Conservation (phyloP, 2,797 vertebrate species). For the Carduelis carduelis region DNA sequence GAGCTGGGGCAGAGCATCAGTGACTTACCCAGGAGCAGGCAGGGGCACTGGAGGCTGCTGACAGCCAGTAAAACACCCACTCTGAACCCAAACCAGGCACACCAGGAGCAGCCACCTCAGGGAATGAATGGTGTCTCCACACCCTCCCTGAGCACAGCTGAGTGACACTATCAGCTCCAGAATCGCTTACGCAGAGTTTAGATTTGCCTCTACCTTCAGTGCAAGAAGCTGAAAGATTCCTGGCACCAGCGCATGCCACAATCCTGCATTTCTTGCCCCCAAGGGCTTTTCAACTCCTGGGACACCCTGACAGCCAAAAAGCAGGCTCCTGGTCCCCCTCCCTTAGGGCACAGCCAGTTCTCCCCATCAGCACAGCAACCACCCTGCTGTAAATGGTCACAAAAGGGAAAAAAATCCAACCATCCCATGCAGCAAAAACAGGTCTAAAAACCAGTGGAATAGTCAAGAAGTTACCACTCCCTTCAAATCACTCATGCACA, state of each 20-base stretch:
- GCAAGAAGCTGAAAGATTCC: not conserved
- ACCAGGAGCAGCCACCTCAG: rapidly evolving
- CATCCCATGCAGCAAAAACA: rapidly evolving
- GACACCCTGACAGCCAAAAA: not conserved
- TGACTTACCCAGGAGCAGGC: not conserved
- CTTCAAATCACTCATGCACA: not conserved
- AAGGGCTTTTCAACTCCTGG: not conserved
- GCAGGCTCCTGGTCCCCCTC: rapidly evolving
- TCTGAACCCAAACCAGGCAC: not conserved
- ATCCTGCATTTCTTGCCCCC: not conserved
- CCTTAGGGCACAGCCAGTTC: rapidly evolving
- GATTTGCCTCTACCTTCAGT: not conserved
- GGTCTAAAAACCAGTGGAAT: not conserved
- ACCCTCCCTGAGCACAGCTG: not conserved
- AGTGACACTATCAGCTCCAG: not conserved
- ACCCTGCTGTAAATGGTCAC: rapidly evolving
- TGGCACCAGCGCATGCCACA: not conserved
- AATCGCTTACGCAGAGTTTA: rapidly evolving
- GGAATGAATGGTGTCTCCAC: not conserved
- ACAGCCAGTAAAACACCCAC: not conserved
- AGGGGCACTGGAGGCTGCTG: not conserved
- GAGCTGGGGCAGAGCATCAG: not conserved
- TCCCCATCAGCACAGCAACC: rapidly evolving
- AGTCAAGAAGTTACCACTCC: not conserved
- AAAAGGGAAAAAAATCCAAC: not conserved